These are phyloP conservation scores for Nyleta sp. DNA, from an alignment of 2,888 invertebrate genomes.

Conservation along the genomic window DNA sequence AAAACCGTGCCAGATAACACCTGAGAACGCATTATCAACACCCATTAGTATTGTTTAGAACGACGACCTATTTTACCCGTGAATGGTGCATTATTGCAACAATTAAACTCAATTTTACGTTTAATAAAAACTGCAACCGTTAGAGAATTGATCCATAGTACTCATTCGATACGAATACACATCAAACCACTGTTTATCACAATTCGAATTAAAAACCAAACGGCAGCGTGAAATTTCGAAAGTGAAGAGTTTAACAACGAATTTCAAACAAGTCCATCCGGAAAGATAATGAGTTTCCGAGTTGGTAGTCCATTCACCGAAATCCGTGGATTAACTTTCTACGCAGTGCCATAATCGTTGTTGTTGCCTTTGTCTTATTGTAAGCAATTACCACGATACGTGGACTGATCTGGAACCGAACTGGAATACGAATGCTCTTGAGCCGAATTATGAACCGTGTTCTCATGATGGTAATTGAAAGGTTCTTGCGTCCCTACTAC, in stretches of 20 bases:
- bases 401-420: conserved; percentile 73
- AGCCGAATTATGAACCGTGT: conserved; percentile 78
- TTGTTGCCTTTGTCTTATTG: conserved; percentile 33
- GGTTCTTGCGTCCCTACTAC: conserved; percentile 54
- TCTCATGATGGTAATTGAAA: conserved; percentile 75
- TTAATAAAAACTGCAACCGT: too few species aligned
- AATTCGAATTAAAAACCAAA: conserved; percentile 1
- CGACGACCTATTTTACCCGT: too few species aligned
- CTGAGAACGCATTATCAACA: too few species aligned
- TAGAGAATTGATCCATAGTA: too few species aligned
- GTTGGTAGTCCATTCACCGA: conserved; percentile 38
- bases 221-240: conserved; percentile 29
- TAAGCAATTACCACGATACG: conserved; percentile 80
- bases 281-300: conserved; percentile 33
- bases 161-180: too few species aligned
- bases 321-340: conserved; percentile 43
- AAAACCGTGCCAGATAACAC: too few species aligned
- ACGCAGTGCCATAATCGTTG: conserved; percentile 32
- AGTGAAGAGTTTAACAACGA: conserved; percentile 28
- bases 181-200: too few species aligned
- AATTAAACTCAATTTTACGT: too few species aligned
- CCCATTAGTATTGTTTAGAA: too few species aligned
- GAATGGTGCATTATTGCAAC: too few species aligned
- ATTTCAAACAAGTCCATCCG: conserved; percentile 16
- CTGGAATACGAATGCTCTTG: conserved; percentile 75